Evolutionary conservation across 2,888 invertebrate genomes (phyloP), one percentile per base, ranked within the genome.

Genomic region (Drosophila acutilabella): DNA sequence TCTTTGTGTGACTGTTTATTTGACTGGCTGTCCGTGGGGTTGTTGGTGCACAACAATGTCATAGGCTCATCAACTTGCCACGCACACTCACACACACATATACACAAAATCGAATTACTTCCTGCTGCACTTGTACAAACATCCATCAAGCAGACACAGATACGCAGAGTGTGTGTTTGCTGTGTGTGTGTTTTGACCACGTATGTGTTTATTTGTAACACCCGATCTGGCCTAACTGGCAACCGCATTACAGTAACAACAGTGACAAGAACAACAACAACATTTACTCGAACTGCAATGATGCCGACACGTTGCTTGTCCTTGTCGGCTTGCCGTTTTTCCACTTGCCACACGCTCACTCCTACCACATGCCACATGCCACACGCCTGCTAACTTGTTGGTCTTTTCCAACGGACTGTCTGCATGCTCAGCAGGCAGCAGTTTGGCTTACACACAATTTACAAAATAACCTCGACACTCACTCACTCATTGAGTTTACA

Each of bases 381-480:
- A 66, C 68, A 56, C 65, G 68, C 65, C 58, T 64, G 56, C 73
- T 67, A 83, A 83, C 88, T 83, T 83, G 81, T 81, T 83, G 84
- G 82, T 76, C 81, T 83, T 68, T 73, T 77, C 67, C 64, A 74
- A 80, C 64, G 69, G 61, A 48, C 72, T 68, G 74, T 64, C 71
- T 48, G 42, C 71, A 57, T 84, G 85, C 68, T 66, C 71, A 66
- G 48, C 80, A 78, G 67, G 74, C 83, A 75, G 88, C 86, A 78
- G 83, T 86, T 80, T 67, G 83, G 80, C 86, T 84, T 80, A 88
- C 88, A 83, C 88, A 86, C 77, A 82, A 74, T 88, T 85, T 85
- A 88, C 83, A 85, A 73, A 64, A 81, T 75, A 82, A 75, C 87
- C 87, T 65, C 81, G 59, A 51, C 75, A 76, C 82, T 65, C 78